Evolutionary conservation across 1,140 invertebrate species (phyloP).

Genomic region (Rhagoletis zephyria): DNA sequence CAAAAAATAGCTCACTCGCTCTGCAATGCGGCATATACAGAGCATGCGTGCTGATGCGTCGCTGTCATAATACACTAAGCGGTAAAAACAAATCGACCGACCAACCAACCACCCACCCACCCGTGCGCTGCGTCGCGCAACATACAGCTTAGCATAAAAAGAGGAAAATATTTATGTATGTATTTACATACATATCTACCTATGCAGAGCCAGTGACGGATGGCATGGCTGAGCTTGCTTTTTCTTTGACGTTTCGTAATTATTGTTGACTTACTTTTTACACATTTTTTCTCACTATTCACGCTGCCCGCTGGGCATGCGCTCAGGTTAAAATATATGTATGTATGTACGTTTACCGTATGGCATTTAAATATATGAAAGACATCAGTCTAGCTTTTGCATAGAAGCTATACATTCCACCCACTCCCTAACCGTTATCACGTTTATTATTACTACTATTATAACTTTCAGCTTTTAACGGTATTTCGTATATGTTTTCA

Average conservation of each 20-base stretch:
- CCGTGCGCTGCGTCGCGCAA: neutral
- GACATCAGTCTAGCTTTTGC: neutral
- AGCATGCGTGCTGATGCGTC: neutral
- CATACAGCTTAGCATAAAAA: too few relatives aligned
- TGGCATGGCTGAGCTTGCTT: neutral
- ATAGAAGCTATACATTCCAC: neutral
- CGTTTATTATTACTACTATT: constrained; percentile 6
- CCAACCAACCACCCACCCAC: neutral
- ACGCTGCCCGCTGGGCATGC: too few relatives aligned
- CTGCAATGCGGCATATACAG: neutral
- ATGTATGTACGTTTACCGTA: too few relatives aligned
- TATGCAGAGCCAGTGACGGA: too few relatives aligned
- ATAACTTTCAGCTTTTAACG: constrained; percentile 5
- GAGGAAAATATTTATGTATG: too few relatives aligned
- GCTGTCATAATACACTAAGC: neutral
- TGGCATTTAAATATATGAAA: too few relatives aligned
- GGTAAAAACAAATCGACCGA: neutral
- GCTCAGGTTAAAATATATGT: too few relatives aligned
- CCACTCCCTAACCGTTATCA: constrained; percentile 13
- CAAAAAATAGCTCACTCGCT: neutral
- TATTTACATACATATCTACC: too few relatives aligned
- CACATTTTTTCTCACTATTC: too few relatives aligned
- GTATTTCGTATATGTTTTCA: neutral
- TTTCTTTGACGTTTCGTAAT: neutral
- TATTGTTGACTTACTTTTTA: neutral